Evolutionary conservation across 2,113 vertebrate genomes (phyloP), one percentile per base, ranked within the genome.

Genomic region (Tragelaphus scriptus): DNA sequence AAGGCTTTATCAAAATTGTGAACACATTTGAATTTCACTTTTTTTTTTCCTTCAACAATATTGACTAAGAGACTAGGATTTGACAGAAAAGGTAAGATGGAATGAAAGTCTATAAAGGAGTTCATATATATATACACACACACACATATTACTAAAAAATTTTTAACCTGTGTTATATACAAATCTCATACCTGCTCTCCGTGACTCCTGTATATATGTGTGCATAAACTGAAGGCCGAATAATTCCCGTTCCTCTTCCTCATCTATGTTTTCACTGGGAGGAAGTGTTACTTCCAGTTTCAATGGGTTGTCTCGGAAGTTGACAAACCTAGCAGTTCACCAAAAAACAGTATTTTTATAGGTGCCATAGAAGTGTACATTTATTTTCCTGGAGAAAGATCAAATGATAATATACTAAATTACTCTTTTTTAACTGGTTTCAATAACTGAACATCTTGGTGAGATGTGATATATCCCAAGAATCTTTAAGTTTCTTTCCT

Each of bases 261-360:
- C 99, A 0, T 99, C 99, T 51, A 36, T 12, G 36, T 96, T 98
- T 91, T 97, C 97, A 56, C 71, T 97, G 0, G 98, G 95, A 6
- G 99, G 98, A 77, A 99, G 99, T 0, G 97, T 98, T 95, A 99
- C 98, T 0, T 99, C 98, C 81, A 99, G 88, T 85, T 99, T 99
- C 97, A 99, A 91, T 12, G 99, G 99, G 65, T 99, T 99, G 98
- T 99, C 99, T 98, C 99, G 98, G 97, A 99, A 99, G 98, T 99
- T 99, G 96, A 99, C 99, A 99, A 99, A 99, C 99, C 99, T 99
- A 98, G 65, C 28, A 96, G 93, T 98, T 97, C 36, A 98, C 68
- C 93, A 98, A 55, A 98, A 98, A 95, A 97, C 2, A 88, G 94
- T 95, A 96, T 16, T 93, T 71, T 98, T 95, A 95, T 58, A 79